Conservation (phyloP, 2,888 invertebrate genomes). For the Stenchaetothrips biformis region DNA sequence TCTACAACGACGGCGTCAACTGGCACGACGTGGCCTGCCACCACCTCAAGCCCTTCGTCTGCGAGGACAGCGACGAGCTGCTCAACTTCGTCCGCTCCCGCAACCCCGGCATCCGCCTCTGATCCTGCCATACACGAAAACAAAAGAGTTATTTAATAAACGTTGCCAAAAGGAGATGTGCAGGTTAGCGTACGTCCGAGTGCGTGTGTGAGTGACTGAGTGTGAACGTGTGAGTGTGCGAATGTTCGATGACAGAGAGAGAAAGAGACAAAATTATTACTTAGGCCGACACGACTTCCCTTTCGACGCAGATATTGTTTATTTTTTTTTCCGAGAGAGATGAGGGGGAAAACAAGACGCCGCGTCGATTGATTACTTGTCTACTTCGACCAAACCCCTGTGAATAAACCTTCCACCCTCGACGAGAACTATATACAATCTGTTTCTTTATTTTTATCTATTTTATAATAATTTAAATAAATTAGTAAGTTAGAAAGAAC, state of each 20-base stretch:
- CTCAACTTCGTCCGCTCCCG: constrained; percentile 85
- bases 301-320: background rate
- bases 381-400: background rate
- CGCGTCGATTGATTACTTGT: background rate
- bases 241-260: background rate
- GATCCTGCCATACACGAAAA: constrained; percentile 41
- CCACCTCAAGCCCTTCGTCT: constrained; percentile 81
- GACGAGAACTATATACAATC: constrained; percentile 12
- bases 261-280: background rate
- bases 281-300: background rate
- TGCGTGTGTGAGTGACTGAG: background rate
- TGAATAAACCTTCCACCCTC: background rate
- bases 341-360: background rate
- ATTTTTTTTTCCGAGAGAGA: background rate
- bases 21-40: constrained; percentile 87
- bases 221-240: background rate
- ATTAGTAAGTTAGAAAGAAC: background rate
- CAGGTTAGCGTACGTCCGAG: background rate
- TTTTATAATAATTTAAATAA: constrained; percentile 24
- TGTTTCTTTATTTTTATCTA: constrained; percentile 9
- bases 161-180: constrained; percentile 6
- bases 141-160: background rate
- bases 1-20: constrained; percentile 82
- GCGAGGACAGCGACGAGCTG: constrained; percentile 86
- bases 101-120: constrained; percentile 78